Base-by-base conservation (phyloP, 2,113 vertebrate species). In the Cromileptes altivelis region DNA sequence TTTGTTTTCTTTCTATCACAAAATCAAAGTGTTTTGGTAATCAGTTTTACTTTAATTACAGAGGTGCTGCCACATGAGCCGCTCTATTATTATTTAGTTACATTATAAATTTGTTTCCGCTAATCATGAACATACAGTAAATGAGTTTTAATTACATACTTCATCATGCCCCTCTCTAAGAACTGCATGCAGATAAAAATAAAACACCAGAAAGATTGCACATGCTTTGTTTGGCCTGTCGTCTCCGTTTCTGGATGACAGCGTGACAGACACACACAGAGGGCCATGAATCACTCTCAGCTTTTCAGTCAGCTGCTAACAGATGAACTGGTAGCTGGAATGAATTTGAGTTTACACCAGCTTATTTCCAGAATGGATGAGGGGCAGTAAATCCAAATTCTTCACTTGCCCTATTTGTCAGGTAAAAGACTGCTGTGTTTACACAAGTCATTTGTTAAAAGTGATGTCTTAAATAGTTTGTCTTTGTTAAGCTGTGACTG, bases 231-330 rank as follows among this genome's bases (percentile, higher is more conserved):
- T 80, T 77, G 75, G 67, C 75, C 63, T 75, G 69, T 80, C 77
- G 11, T 69, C 68, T 80, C 37, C 9, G 33, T 70, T 81, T 68
- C 52, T 47, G 17, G 14, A 47, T 68, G 83, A 55, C 63, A 69
- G 77, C 11, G 42, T 85, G 84, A 78, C 70, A 80, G 75, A 84
- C 70, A 18, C 9, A 70, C 53, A 50, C 74, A 69, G 49, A 75
- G 60, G 47, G 18, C 60, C 37, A 9, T 78, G 72, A 88, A 78
- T 88, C 88, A 84, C 80, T 86, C 80, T 40, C 74, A 62, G 63
- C 33, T 56, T 70, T 69, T 17, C 65, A 75, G 70, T 83, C 73
- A 33, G 70, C 76, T 33, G 60, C 82, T 65, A 57, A 75, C 61
- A 52, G 62, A 80, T 65, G 55, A 70, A 81, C 74, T 70, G 57